phyloP scores from a whole-genome alignment of 2,113 vertebrate genomes.

The Rhodinocichla rosea region DNA sequence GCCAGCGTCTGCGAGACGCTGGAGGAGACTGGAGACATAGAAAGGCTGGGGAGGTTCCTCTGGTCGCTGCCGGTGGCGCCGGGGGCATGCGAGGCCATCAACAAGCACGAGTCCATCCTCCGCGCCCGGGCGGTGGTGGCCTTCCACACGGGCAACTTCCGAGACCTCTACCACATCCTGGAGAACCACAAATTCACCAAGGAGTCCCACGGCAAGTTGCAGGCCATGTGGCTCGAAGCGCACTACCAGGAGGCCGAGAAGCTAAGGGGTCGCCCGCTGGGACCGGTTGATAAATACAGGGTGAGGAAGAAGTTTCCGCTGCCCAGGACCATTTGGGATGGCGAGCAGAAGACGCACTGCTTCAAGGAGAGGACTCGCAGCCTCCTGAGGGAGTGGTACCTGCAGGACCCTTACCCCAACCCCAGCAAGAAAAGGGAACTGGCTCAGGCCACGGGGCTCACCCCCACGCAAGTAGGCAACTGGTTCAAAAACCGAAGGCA shows the following conservation, averaged over 20 bases:
- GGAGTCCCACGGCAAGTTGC: conserved; percentile 98
- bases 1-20: conserved; percentile 99
- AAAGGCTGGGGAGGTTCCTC: conserved; percentile 97
- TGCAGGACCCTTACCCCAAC: conserved; percentile 99
- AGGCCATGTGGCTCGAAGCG: conserved; percentile 99
- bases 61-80: conserved; percentile 99
- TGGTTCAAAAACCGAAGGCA: conserved; percentile 99
- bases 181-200: conserved; percentile 99
- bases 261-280: conserved; percentile 94
- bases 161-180: conserved; percentile 99
- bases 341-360: conserved; percentile 99
- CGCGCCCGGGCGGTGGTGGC: conserved; percentile 97
- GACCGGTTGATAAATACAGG: conserved; percentile 99
- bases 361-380: conserved; percentile 99
- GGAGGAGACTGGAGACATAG: conserved; percentile 99
- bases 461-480: conserved; percentile 99
- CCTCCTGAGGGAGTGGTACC: conserved; percentile 99
- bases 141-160: conserved; percentile 99
- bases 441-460: conserved; percentile 99
- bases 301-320: conserved; percentile 99
- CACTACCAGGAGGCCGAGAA: conserved; percentile 99
- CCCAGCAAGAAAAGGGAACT: conserved; percentile 99
- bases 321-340: conserved; percentile 99
- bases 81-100: conserved; percentile 98
- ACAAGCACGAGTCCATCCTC: conserved; percentile 99